Evolutionary conservation across 2,888 invertebrate genomes (phyloP), one percentile per base, ranked within the genome.

Genomic region (Tridacna gigas): DNA sequence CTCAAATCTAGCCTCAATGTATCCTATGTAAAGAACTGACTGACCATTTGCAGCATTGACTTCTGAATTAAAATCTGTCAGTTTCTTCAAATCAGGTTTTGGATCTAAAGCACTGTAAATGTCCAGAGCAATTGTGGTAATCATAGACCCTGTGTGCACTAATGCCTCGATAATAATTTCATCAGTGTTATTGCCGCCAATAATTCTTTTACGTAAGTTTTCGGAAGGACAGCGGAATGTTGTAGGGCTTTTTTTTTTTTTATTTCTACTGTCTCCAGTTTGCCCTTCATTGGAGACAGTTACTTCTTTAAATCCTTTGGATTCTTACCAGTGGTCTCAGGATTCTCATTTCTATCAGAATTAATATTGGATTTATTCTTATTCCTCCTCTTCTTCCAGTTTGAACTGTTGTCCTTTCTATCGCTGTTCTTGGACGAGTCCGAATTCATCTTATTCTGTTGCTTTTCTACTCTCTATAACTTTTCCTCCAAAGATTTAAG

Each of bases 41-140:
- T 22, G 28, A 28, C 67, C 67, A 67, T 67, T 28, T 5, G 67
- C 28, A 22, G 26, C 13, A 12, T 13, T 26, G 15, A 67, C 28
- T 13, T 67, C 28, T 18, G 28, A 67, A 67, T 28, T 67, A 18
- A 67, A 67, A 67, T 67, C 67, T 26, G 67, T 25, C 18, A 67
- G 28, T 26, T 28, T 67, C 13, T 26, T 22, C 9, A 67, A 7
- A 26, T 5, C 11, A 12, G 67, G 28, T 28, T 25, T 67, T 20
- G 67, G 67, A 51, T 51, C 51, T 51, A 51, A 51, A 51, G 18
- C 51, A 51, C 18, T 51, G 18, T 51, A 51, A 51, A 51, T 18
- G 18, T 51, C 51, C 51, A 51, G 18, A 51, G 51, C n/a, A n/a
- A n/a, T n/a, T 51, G 51, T 51, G 12, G 51, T 13, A 51, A 51